Evolutionary conservation across 2,797 vertebrate genomes (phyloP), one percentile per base, ranked within the genome.

Genomic region (Netta rufina): DNA sequence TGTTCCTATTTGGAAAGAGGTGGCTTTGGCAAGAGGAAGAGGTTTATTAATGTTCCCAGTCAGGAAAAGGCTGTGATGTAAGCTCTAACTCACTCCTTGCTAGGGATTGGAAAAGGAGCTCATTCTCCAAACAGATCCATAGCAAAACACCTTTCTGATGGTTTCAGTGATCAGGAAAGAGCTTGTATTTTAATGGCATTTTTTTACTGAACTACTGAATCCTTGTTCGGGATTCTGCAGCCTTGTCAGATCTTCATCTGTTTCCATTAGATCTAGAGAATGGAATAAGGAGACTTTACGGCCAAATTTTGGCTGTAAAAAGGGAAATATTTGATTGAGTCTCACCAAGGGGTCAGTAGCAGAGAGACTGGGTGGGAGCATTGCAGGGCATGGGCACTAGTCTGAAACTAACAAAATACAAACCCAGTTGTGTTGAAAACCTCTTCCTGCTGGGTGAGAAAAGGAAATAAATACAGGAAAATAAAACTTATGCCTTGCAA

Each of bases 401-500:
- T 66, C 58, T 81, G 12, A 30, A 70, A 56, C 75, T 89, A 90
- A 60, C 2, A 1, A 82, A 89, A 77, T 77, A 54, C 38, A 90
- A 87, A 56, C 49, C 43, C 41, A 58, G 0, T 85, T 84, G 88
- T 62, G 47, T 73, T 89, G 72, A 73, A 80, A 87, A 74, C 72
- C 45, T 75, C 88, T 90, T 90, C 81, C 84, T 92, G 66, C 72
- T 87, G 94, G 13, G 56, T 66, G 43, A 85, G 66, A 89, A 95
- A 93, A 25, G 78, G 78, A 87, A 93, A 43, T 64, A 38, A 96
- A 89, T 70, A 77, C 28, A 58, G 69, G 71, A 61, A 93, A 95
- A 92, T 84, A 90, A 91, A 87, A 72, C 60, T 73, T 70, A 62
- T 69, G 30, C 43, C 58, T 94, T 95, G 72, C 89, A 92, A 80